Base-by-base conservation (phyloP, 2,888 invertebrate species). In the Trissolcus japonicus region DNA sequence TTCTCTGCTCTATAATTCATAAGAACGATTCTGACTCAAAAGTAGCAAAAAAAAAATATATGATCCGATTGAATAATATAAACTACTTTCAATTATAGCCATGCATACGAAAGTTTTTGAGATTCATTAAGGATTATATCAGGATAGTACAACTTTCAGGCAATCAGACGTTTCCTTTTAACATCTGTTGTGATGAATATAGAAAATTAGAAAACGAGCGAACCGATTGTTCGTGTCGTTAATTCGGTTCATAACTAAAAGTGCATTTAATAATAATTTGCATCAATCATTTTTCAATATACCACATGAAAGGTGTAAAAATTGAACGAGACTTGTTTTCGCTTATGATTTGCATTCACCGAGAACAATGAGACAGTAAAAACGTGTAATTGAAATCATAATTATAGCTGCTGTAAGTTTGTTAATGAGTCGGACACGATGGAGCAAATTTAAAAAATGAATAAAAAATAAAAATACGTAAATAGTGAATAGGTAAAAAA, bases 111-210 rank as follows among this genome's bases (percentile, higher is more conserved):
- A 61, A 66, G 54, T 65, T 59, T 19, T 16, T 19, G 16, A 51
- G 51, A 17, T 55, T 73, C 66, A 35, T 73, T 60, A 66, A 50
- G 72, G 43, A 50, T 61, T 50, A 66, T 61, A 66, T 61, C 13
- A 48, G 19, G 48, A 54, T 29, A 16, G 61, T 60, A 50, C 73
- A 61, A 60, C 55, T 60, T 73, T 73, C 66, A 16, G 63, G 16
- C 16, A 48, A 65, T 66, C 66, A 60, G 41, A 59, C 17, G 11
- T 48, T 65, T 40, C 6, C 40, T 3, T 60, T 48, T 29, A 35
- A 60, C 73, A 66, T 66, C 73, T 73, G 73, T n/a, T 41, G 55
- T 46, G 59, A 53, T 19, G 21, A 57, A 54, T 51, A 43, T 17
- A 41, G 59, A 62, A 57, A 63, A 57, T 57, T 53, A 57, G 59